These are phyloP conservation scores for Hippocampus comes DNA, from an alignment of 2,113 vertebrate genomes.

Conservation along the genomic window DNA sequence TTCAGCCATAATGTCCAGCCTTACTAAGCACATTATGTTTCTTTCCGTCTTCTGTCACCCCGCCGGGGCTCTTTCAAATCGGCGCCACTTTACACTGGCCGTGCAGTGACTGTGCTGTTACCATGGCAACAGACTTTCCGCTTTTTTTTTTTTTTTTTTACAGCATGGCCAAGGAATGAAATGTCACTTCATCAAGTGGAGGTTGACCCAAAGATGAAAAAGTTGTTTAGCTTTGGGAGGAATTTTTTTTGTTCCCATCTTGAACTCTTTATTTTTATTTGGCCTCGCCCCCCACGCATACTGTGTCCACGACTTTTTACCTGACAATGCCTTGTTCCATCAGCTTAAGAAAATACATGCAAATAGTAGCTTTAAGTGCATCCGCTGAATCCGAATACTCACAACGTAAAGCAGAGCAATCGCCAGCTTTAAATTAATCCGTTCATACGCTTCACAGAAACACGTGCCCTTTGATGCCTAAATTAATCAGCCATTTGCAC, in stretches of 20 bases:
- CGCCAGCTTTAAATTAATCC: slow-evolving; percentile 3
- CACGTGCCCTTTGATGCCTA: neutral
- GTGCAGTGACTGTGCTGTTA: slow-evolving; percentile 53
- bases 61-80: slow-evolving; percentile 30
- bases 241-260: neutral
- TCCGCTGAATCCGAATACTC: neutral
- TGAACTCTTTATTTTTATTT: neutral
- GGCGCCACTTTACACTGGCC: slow-evolving; percentile 34
- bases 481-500: slow-evolving; percentile 19
- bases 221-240: slow-evolving; percentile 1
- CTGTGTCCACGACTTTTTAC: neutral
- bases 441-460: neutral
- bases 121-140: slow-evolving; percentile 58
- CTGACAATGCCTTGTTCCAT: slow-evolving; percentile 8
- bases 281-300: neutral
- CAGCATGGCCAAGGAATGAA: slow-evolving; percentile 37
- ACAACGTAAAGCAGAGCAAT: neutral
- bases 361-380: neutral
- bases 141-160: slow-evolving; percentile 26
- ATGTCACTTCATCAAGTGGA: slow-evolving; percentile 44
- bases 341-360: slow-evolving; percentile 5
- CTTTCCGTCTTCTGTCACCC: neutral
- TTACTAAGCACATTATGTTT: too few relatives aligned
- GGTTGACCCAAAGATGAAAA: slow-evolving; percentile 16
- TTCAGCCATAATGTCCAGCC: too few relatives aligned